Evolutionary conservation across 2,113 vertebrate species (phyloP), one percentile per base, ranked within the genome.

Genomic region (Monopterus albus): DNA sequence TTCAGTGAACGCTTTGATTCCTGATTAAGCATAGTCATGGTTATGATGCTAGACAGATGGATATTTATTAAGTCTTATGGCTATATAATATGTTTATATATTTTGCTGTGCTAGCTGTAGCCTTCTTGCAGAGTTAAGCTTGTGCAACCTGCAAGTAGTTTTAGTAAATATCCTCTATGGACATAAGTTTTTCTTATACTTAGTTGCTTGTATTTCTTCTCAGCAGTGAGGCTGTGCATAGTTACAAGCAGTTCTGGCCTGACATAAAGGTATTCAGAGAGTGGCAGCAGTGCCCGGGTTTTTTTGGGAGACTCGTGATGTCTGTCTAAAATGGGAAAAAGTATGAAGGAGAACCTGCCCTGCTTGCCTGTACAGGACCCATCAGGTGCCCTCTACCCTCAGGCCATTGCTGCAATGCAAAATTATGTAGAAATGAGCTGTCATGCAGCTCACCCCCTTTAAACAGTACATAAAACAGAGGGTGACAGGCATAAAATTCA

Each of bases 291-390:
- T 14, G 67, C 67, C 77, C 59, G 42, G 25, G 81, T 56, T 72
- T 81, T 80, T 69, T 75, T 80, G 53, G 36, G 35, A 83, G 82
- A 82, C 58, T 83, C 63, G 78, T 79, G 72, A 26, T 49, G 29
- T 29, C 25, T 59, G 17, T 5, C 12, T 45, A 11, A 55, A 31
- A 61, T 63, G 70, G 57, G 31, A 64, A 47, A 73, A 59, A 20
- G 58, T 78, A 72, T 79, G 72, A 82, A 70, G 61, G 43, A 61
- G 55, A 69, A 87, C 57, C 80, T 76, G 83, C 57, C 52, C 20
- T 76, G 61, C 79, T 29, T 86, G 85, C 47, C 81, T 80, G 63
- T 81, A 75, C 85, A 84, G 52, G 78, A 85, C 36, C 40, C 23
- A 43, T 79, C 58, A 70, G 53, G 60, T 79, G 78, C 47, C 82